Percentiles rank a stretch among this genome's conserved stretches.
Conservation (phyloP, 2,113 vertebrate species). For the Nesogale talazaci region DNA sequence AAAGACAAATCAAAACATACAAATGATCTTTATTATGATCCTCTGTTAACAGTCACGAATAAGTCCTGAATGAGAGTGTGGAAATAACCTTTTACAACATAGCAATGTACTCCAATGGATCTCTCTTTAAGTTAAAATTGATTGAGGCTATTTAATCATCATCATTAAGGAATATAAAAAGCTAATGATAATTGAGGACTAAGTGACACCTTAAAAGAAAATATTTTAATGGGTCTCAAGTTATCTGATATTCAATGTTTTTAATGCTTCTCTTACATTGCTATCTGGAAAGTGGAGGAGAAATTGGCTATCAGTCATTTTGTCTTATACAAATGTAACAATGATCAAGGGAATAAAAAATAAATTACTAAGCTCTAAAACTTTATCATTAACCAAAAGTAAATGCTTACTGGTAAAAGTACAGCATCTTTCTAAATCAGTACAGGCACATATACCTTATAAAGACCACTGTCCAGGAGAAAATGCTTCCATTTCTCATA, state of each 20-base stretch:
- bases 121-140: slow-evolving; percentile 27
- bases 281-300: neutral
- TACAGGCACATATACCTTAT: slow-evolving; percentile 35
- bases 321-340: slow-evolving; percentile 18
- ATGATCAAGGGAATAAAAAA: slow-evolving; percentile 22
- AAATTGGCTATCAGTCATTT: neutral
- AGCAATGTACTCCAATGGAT: neutral
- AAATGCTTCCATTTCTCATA: slow-evolving; percentile 60
- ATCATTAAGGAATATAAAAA: neutral
- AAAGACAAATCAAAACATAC: neutral
- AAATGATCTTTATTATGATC: neutral
- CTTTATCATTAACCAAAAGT: neutral
- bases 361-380: slow-evolving; percentile 49
- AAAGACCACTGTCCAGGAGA: neutral
- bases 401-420: neutral
- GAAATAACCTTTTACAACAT: neutral
- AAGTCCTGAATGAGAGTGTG: neutral
- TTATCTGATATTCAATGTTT: neutral
- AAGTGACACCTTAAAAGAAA: neutral
- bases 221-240: neutral
- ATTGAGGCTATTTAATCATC: neutral
- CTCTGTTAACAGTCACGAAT: neutral
- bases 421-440: slow-evolving; percentile 19
- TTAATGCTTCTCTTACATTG: neutral
- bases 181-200: neutral